Conservation (phyloP, 2,113 vertebrate genomes). For the Rana temporaria region DNA sequence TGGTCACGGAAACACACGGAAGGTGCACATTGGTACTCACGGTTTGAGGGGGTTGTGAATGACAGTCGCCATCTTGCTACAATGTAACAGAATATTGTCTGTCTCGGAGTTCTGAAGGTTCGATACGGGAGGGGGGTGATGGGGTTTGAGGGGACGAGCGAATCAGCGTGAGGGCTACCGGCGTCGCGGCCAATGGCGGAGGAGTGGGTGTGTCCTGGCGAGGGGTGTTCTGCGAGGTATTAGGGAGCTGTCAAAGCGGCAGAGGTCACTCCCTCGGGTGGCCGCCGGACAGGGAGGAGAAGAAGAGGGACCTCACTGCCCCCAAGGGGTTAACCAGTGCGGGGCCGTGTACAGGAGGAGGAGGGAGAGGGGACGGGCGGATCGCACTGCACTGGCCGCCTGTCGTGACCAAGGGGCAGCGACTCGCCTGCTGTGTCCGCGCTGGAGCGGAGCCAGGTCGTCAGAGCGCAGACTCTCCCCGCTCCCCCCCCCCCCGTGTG, state of each 20-base stretch:
- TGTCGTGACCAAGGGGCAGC: conserved; percentile 49
- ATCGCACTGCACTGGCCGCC: conserved; percentile 41
- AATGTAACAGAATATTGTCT: conserved; percentile 97
- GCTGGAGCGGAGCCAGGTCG: conserved; percentile 58
- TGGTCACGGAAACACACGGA: conserved; percentile 81
- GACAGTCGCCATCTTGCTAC: conserved; percentile 99
- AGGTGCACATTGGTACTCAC: conserved; percentile 91
- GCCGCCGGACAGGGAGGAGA: conserved; percentile 71
- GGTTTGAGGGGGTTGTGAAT: conserved; percentile 99
- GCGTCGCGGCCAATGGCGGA: conserved; percentile 79
- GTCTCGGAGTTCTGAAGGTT: conserved; percentile 87
- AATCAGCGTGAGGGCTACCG: conserved; percentile 78
- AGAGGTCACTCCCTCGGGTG: conserved; percentile 93
- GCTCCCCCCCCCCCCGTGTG: conserved; percentile 49
- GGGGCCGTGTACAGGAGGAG: conserved; percentile 36
- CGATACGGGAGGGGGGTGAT: conserved; percentile 74
- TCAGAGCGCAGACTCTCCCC: conserved; percentile 49
- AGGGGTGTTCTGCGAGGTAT: conserved; percentile 85
- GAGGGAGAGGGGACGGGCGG: not conserved
- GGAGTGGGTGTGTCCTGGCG: conserved; percentile 70
- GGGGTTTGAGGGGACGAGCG: conserved; percentile 74
- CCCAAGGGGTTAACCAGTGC: not conserved
- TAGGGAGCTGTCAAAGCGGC: conserved; percentile 97
- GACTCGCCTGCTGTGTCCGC: conserved; percentile 23
- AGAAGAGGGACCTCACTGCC: not conserved